These are phyloP conservation scores for Columba janthina DNA, from an alignment of 2,113 vertebrate species.

Conservation along the genomic window DNA sequence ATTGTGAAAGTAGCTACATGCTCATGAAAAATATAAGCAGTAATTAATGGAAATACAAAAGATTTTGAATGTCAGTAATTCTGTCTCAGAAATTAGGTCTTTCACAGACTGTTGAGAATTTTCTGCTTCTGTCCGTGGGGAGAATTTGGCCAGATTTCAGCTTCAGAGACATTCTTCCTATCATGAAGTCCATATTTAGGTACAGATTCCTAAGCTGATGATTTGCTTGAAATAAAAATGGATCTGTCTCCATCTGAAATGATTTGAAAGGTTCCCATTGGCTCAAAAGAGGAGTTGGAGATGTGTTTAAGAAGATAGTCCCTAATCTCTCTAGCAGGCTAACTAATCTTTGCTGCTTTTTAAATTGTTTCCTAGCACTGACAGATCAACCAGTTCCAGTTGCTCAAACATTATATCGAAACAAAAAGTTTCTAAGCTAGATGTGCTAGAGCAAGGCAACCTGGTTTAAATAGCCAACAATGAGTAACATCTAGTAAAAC, in stretches of 20 bases:
- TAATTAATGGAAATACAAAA: not conserved
- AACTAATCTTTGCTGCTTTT: not conserved
- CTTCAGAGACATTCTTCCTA: not conserved
- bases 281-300: not conserved
- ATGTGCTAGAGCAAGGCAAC: not conserved
- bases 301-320: not conserved
- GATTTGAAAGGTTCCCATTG: not conserved
- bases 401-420: not conserved
- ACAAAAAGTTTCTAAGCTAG: not conserved
- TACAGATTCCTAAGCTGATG: not conserved
- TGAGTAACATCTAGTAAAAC: not conserved
- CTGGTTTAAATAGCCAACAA: not conserved
- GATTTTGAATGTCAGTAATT: not conserved
- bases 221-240: not conserved
- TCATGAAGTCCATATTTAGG: not conserved
- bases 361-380: not conserved
- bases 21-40: not conserved
- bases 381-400: not conserved
- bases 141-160: slow-evolving; percentile 3
- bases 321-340: not conserved
- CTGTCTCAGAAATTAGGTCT: not conserved
- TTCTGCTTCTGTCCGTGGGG: not conserved
- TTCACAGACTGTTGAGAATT: not conserved
- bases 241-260: not conserved
- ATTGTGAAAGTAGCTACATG: not conserved